A percentile compares a stretch with the other conserved stretches of the same genome.
phyloP scores from a whole-genome alignment of 2,797 vertebrate genomes.

The Sebastes variabilis region DNA sequence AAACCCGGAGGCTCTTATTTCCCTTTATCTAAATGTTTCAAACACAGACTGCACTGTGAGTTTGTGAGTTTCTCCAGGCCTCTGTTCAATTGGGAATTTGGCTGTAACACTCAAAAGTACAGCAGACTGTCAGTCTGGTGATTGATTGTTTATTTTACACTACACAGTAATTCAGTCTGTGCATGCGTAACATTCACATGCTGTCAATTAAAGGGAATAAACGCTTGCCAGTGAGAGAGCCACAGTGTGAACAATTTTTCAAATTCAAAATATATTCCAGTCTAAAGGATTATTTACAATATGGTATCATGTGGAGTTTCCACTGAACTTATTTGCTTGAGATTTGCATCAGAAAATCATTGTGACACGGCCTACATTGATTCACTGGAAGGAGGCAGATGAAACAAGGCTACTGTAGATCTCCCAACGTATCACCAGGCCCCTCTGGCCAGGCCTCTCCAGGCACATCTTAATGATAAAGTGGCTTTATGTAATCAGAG shows the following conservation, averaged over 20 bases:
- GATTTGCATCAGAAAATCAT: background rate
- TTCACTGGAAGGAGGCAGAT: background rate
- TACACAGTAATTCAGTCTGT: background rate
- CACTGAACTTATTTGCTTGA: background rate
- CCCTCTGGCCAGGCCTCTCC: background rate
- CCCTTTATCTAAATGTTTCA: background rate
- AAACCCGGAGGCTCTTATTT: background rate
- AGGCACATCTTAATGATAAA: background rate
- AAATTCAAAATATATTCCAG: background rate
- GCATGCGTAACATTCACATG: too few relatives aligned
- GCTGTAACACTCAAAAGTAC: background rate
- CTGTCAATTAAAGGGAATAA: background rate
- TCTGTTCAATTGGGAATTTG: background rate
- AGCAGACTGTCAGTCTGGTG: background rate
- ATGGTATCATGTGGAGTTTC: background rate
- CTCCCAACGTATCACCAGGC: background rate
- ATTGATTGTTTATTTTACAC: background rate
- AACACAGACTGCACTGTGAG: background rate
- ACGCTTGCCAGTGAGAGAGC: too few relatives aligned
- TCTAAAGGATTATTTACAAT: background rate
- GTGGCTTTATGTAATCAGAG: background rate
- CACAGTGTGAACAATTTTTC: background rate
- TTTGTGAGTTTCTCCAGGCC: background rate
- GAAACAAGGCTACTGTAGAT: too few relatives aligned
- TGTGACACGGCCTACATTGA: background rate